Percentiles rank a stretch among this genome's conserved stretches.
Evolutionary conservation across 2,797 vertebrate species (phyloP).

Genomic region (Bovichtus variegatus): DNA sequence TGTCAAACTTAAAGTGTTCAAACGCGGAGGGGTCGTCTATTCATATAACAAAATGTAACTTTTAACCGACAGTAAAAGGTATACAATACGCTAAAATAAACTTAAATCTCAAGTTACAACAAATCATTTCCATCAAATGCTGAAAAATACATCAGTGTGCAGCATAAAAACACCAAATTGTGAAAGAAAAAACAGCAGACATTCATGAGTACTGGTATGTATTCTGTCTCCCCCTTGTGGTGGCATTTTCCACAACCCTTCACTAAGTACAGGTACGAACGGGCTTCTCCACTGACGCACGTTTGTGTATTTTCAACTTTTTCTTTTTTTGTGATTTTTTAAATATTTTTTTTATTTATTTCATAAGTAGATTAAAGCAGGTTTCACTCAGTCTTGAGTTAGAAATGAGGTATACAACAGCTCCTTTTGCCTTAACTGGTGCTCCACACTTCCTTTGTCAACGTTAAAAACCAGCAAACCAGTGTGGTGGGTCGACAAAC

Average conservation of each 20-base stretch:
- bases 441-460: conserved; percentile 58
- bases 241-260: conserved; percentile 77
- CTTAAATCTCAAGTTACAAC: conserved; percentile 36
- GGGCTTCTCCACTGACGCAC: conserved; percentile 82
- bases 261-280: conserved; percentile 72
- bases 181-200: conserved; percentile 80
- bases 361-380: conserved; percentile 93
- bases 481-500: conserved; percentile 57
- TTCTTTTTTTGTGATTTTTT: conserved; percentile 42
- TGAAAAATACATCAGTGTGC: conserved; percentile 83
- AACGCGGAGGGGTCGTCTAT: conserved; percentile 19
- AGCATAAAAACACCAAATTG: conserved; percentile 67
- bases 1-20: conserved; percentile 74
- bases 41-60: conserved; percentile 1
- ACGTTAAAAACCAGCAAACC: conserved; percentile 61
- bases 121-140: conserved; percentile 41
- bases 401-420: conserved; percentile 99
- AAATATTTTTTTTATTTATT: conserved; percentile 50
- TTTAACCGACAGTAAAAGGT: conserved; percentile 19
- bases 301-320: conserved; percentile 53
- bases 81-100: conserved; percentile 37
- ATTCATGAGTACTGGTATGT: conserved; percentile 81
- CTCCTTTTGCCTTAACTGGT: conserved; percentile 84
- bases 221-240: conserved; percentile 84
- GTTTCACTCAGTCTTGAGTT: conserved; percentile 91